phyloP scores from a whole-genome alignment of 2,888 invertebrate species.

The Lymantria dispar region DNA sequence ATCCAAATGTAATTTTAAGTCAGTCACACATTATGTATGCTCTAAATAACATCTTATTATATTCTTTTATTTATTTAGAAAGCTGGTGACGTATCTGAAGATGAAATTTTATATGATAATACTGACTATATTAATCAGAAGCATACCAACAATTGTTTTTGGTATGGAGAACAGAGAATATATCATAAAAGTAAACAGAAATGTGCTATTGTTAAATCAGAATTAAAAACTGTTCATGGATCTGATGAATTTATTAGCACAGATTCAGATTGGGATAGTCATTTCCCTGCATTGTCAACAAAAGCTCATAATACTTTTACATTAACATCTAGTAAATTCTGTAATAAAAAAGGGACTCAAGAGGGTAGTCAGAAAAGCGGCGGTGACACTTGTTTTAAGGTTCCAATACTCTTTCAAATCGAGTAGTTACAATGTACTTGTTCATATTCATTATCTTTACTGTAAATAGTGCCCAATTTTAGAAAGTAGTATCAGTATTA shows the following conservation, averaged over 20 bases:
- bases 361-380: slow-evolving; percentile 68
- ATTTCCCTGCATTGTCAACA: slow-evolving; percentile 68
- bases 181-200: slow-evolving; percentile 68
- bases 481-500: neutral
- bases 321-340: slow-evolving; percentile 60
- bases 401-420: slow-evolving; percentile 29
- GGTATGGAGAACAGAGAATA: slow-evolving; percentile 67
- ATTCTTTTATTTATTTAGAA: slow-evolving; percentile 41
- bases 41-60: neutral
- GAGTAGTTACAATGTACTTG: neutral
- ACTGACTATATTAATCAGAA: slow-evolving; percentile 45
- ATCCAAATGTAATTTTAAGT: too few relatives aligned
- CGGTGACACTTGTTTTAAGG: slow-evolving; percentile 68
- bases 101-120: slow-evolving; percentile 56
- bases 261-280: slow-evolving; percentile 72
- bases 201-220: slow-evolving; percentile 38
- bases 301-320: slow-evolving; percentile 76
- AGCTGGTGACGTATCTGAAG: slow-evolving; percentile 68
- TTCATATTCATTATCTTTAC: neutral
- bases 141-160: slow-evolving; percentile 47
- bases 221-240: slow-evolving; percentile 51
- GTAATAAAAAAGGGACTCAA: slow-evolving; percentile 58
- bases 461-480: neutral
- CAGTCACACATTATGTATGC: too few relatives aligned
- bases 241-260: slow-evolving; percentile 68